Percentiles rank a stretch among this genome's conserved stretches.
Evolutionary conservation across 2,797 vertebrate species (phyloP).

Genomic region (Artibeus jamaicensis): DNA sequence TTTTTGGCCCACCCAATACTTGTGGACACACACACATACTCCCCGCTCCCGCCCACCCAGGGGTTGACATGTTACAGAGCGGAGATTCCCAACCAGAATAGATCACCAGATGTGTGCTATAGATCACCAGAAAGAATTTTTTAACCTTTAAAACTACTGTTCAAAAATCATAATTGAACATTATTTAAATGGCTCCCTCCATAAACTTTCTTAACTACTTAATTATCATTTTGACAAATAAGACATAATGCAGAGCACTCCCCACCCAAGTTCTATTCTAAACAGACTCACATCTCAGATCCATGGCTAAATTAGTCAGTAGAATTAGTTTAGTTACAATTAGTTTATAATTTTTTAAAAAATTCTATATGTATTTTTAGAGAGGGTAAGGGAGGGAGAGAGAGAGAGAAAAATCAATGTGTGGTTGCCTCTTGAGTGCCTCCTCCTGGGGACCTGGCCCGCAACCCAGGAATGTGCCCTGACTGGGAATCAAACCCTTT

Average conservation of each 20-base stretch:
- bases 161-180: not conserved
- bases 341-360: not conserved
- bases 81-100: not conserved
- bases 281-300: not conserved
- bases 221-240: not conserved
- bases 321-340: not conserved
- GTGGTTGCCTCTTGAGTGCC: too few species aligned
- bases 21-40: not conserved
- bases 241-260: not conserved
- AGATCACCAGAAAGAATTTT: not conserved
- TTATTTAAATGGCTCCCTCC: not conserved
- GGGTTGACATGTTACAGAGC: not conserved
- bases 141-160: not conserved
- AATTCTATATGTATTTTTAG: too few species aligned
- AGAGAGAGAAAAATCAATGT: too few species aligned
- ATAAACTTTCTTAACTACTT: not conserved
- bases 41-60: accelerated
- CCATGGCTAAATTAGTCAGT: too few species aligned
- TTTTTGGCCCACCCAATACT: too few species aligned
- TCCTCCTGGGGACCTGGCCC: too few species aligned
- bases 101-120: not conserved
- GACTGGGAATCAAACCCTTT: too few species aligned
- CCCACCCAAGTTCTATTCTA: not conserved
- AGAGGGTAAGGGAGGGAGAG: too few species aligned
- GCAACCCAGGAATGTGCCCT: too few species aligned